Evolutionary conservation across 2,797 vertebrate species (phyloP).

Genomic region (Tokudaia tokunoshimensis): DNA sequence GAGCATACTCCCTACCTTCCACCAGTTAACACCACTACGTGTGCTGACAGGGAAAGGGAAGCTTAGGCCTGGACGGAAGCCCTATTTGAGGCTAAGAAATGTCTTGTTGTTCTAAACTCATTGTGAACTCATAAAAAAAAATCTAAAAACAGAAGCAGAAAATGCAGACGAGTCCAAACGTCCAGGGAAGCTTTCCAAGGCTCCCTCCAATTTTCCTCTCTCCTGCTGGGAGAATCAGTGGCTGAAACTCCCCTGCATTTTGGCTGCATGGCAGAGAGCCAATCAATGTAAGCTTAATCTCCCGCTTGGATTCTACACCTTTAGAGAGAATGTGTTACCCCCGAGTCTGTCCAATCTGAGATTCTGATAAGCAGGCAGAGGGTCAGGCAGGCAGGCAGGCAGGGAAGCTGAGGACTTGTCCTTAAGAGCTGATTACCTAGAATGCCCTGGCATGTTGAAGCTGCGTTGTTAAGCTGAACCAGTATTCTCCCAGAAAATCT

Average conservation of each 20-base stretch:
- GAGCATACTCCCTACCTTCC: fast-evolving
- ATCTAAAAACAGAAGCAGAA: slow-evolving; percentile 43
- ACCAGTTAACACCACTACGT: background rate
- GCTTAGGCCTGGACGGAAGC: background rate
- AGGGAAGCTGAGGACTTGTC: slow-evolving; percentile 62
- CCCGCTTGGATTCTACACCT: background rate
- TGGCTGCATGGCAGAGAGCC: slow-evolving; percentile 45
- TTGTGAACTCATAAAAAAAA: background rate
- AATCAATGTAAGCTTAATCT: slow-evolving; percentile 5
- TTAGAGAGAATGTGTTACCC: background rate
- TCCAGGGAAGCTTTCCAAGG: slow-evolving; percentile 53
- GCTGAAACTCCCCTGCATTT: background rate
- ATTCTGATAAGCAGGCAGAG: slow-evolving; percentile 44
- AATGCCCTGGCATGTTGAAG: slow-evolving; percentile 67
- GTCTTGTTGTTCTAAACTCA: slow-evolving; percentile 15
- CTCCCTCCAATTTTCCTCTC: slow-evolving; percentile 13
- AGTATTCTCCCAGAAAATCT: slow-evolving; percentile 67
- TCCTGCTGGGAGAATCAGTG: slow-evolving; percentile 60
- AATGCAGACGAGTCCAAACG: slow-evolving; percentile 22
- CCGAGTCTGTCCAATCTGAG: slow-evolving; percentile 19
- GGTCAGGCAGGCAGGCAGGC: background rate
- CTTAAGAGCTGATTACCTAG: slow-evolving; percentile 70
- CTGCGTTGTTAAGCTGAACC: slow-evolving; percentile 57
- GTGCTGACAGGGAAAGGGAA: background rate
- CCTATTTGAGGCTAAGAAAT: background rate